Evolutionary conservation across 1,140 invertebrate species (phyloP).

Genomic region (Prorops nasuta): DNA sequence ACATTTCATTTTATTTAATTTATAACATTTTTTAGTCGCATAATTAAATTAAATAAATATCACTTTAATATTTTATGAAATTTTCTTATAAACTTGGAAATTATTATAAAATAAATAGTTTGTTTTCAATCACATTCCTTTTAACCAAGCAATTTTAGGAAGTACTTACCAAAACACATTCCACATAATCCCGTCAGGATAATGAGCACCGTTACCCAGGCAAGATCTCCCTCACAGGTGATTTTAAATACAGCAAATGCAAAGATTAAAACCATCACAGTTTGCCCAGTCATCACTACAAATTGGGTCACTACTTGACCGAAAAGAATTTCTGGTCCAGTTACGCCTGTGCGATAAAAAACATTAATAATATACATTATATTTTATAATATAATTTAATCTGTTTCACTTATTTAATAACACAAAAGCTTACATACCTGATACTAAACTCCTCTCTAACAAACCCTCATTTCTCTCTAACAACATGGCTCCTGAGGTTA

Average conservation of each 20-base stretch:
- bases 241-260: constrained; percentile 81
- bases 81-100: not conserved
- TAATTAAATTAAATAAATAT: too few species aligned
- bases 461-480: constrained; percentile 89
- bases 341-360: constrained; percentile 34
- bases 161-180: constrained; percentile 84
- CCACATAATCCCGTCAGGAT: constrained; percentile 85
- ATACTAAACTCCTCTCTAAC: constrained; percentile 81
- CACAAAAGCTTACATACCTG: constrained; percentile 59
- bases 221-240: constrained; percentile 75
- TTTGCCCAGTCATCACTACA: constrained; percentile 82
- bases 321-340: constrained; percentile 71
- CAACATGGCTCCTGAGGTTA: constrained; percentile 88
- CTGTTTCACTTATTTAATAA: constrained; percentile 2
- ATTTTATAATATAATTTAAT: not conserved
- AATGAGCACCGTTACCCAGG: constrained; percentile 74
- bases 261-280: constrained; percentile 76
- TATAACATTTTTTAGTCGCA: too few species aligned
- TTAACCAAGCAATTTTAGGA: constrained; percentile 2
- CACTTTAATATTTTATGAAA: not conserved
- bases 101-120: not conserved
- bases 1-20: too few species aligned
- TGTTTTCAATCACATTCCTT: not conserved
- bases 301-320: constrained; percentile 87
- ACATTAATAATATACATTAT: not conserved